A percentile compares a stretch with the other conserved stretches of the same genome.
These are phyloP conservation scores for Myotis davidii DNA, from an alignment of 2,113 vertebrate species.

Conservation along the genomic window DNA sequence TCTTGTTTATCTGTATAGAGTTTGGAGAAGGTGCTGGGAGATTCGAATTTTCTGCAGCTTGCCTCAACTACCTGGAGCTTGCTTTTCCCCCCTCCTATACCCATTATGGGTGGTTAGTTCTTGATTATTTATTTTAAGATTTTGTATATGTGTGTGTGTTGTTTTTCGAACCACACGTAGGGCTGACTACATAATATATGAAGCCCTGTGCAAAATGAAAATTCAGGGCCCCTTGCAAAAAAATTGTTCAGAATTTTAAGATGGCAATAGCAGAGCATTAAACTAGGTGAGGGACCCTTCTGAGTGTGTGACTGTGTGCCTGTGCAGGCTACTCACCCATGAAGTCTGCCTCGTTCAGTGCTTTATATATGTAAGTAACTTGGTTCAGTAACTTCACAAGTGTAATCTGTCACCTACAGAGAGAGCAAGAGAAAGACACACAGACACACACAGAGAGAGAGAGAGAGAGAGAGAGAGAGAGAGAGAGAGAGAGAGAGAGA, in stretches of 20 bases:
- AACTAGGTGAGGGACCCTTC: background rate
- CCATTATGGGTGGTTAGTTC: background rate
- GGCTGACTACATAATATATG: background rate
- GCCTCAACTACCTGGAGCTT: background rate
- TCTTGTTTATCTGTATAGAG: background rate
- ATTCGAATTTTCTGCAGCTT: background rate
- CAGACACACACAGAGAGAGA: background rate
- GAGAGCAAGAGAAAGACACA: background rate
- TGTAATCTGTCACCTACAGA: background rate
- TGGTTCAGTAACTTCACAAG: background rate
- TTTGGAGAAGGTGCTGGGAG: background rate
- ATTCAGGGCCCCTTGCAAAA: background rate
- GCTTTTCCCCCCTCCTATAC: background rate
- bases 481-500: background rate
- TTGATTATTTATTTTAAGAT: slow-evolving; percentile 32
- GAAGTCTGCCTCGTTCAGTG: rapidly evolving
- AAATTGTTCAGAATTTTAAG: background rate
- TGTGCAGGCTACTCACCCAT: rapidly evolving
- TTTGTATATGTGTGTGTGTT: background rate
- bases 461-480: too few species aligned
- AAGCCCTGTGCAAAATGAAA: background rate
- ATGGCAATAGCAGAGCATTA: background rate
- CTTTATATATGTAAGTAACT: background rate
- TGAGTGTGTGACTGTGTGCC: background rate
- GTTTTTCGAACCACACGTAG: background rate